Conservation (phyloP, 2,888 invertebrate species). For the Macaria notata region DNA sequence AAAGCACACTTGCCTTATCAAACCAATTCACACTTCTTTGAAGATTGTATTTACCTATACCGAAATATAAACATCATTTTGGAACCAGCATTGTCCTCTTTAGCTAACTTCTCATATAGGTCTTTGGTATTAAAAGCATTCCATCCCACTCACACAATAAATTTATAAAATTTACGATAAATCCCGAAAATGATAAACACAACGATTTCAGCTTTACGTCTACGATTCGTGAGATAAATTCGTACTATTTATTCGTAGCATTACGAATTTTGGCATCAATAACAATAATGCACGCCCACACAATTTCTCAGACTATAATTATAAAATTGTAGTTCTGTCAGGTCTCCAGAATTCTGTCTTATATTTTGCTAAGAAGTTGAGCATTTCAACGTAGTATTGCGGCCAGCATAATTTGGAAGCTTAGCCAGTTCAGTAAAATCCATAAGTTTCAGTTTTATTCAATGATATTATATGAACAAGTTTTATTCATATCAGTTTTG, state of each 20-base stretch:
- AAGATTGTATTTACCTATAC: too few relatives aligned
- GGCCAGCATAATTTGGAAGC: too few relatives aligned
- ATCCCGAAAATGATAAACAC: conserved; percentile 1
- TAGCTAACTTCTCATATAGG: too few relatives aligned
- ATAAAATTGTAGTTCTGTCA: not conserved
- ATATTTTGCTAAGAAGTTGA: not conserved
- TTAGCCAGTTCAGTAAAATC: too few relatives aligned
- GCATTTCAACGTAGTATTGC: not conserved
- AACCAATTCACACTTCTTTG: too few relatives aligned
- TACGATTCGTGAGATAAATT: conserved; percentile 3
- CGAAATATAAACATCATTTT: too few relatives aligned
- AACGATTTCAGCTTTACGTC: conserved; percentile 1
- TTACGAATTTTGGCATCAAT: conserved; percentile 17
- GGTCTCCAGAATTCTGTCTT: not conserved
- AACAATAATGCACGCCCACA: conserved; percentile 15
- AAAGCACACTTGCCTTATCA: too few relatives aligned
- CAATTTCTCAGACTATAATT: not conserved
- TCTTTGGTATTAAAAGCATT: too few relatives aligned
- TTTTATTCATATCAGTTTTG: too few relatives aligned
- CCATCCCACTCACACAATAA: not conserved
- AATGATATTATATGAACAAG: too few relatives aligned
- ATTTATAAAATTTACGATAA: not conserved
- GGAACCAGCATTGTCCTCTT: too few relatives aligned
- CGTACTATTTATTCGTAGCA: conserved; percentile 7
- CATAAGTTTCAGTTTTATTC: too few relatives aligned